Base-by-base conservation (phyloP, 2,888 invertebrate species). In the Lamellibrachia satsuma region DNA sequence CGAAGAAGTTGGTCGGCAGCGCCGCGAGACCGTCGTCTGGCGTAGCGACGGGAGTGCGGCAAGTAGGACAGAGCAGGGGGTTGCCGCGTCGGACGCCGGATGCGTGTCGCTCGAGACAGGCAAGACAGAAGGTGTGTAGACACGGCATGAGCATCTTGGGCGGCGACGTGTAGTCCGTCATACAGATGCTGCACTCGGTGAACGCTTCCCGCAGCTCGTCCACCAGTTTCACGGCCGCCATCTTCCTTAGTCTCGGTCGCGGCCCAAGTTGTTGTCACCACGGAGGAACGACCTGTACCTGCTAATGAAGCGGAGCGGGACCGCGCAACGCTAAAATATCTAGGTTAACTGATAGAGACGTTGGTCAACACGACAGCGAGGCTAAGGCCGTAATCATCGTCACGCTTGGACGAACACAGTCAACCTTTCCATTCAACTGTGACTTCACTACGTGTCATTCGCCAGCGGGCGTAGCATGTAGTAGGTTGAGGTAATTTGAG, bases 111-210 rank as follows among this genome's bases (percentile, higher is more conserved):
- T 75, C 75, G 75, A 75, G 75, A 6, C 75, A 75, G 75, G 75
- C 75, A 22, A 75, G 75, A 6, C 75, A 75, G 75, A 75, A 75
- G 6, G 75, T 75, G 75, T 75, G 75, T 75, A 75, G 75, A 75
- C 75, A 75, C 75, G 75, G 75, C 75, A n/a, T 75, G 22, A 75
- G 75, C 75, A 75, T 75, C 75, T 75, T 75, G 75, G 75, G 75
- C 75, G 75, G 75, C 75, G 75, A 75, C 75, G n/a, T 22, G 75
- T 75, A 75, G 15, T 75, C 75, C 22, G 75, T 22, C 75, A 75
- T 75, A 75, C 75, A 75, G 22, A 75, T 75, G 75, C n/a, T 75
- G 22, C 75, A 75, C 75, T 75, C 75, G 75, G 75, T 75, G 75
- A 75, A 75, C 22, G 75, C 2, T 22, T 75, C 75, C n/a, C 75